Evolutionary conservation across 2,113 vertebrate genomes (phyloP).

Genomic region (Neotoma lepida): DNA sequence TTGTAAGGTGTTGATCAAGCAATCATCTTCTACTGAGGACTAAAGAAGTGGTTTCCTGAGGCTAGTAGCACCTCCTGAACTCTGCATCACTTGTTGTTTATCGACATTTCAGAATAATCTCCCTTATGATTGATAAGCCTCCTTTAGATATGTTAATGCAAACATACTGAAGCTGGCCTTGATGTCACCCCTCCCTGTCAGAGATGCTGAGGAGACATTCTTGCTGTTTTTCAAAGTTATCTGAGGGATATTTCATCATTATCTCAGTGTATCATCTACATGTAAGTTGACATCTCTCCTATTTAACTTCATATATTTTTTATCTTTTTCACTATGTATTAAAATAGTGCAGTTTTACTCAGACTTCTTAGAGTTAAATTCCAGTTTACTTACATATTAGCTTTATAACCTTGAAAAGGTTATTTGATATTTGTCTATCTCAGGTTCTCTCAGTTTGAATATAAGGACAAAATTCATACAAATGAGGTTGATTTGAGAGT

Average conservation of each 20-base stretch:
- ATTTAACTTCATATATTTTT: background rate
- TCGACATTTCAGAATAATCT: constrained; percentile 16
- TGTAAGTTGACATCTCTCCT: background rate
- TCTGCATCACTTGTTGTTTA: constrained; percentile 1
- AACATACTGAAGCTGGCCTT: background rate
- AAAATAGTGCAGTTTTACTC: background rate
- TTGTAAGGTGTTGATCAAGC: background rate
- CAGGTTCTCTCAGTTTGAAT: background rate
- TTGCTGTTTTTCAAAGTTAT: constrained; percentile 2
- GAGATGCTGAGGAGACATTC: background rate
- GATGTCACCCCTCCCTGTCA: background rate
- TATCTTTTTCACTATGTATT: background rate
- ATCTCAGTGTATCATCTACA: background rate
- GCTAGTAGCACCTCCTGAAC: background rate
- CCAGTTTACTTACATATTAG: background rate
- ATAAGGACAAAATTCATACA: background rate
- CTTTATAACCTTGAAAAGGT: background rate
- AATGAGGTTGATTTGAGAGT: background rate
- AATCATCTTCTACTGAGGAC: background rate
- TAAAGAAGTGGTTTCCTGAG: background rate
- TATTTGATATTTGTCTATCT: background rate
- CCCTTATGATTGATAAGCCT: background rate
- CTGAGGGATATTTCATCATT: background rate
- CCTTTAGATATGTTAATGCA: constrained; percentile 50
- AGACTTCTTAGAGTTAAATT: constrained; percentile 4